These are phyloP conservation scores for Heterotis niloticus DNA, from an alignment of 2,113 vertebrate species.

Conservation along the genomic window DNA sequence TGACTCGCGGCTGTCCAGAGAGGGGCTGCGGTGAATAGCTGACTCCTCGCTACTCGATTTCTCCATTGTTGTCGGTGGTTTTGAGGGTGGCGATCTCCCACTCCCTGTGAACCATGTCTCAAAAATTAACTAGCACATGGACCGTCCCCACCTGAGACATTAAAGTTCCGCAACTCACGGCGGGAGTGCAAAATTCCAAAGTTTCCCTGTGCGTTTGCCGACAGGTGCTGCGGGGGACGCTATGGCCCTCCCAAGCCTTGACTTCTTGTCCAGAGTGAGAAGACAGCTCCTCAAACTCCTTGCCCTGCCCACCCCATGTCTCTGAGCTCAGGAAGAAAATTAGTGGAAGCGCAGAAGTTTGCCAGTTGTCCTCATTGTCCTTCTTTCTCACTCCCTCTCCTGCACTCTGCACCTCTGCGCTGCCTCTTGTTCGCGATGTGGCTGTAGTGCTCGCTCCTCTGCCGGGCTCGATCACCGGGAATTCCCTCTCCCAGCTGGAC, in stretches of 20 bases:
- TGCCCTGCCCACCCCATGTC: neutral
- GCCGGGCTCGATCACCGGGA: constrained; percentile 74
- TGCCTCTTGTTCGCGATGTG: constrained; percentile 47
- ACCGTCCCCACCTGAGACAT: neutral
- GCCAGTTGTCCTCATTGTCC: neutral
- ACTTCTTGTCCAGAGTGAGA: neutral
- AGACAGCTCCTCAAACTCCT: neutral
- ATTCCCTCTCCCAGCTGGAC: constrained; percentile 68
- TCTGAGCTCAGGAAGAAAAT: neutral
- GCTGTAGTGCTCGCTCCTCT: constrained; percentile 73
- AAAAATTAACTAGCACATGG: neutral
- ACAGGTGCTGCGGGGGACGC: neutral
- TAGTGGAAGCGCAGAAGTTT: neutral
- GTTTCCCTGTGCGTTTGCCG: neutral
- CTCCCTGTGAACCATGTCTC: constrained; percentile 10
- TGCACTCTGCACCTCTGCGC: constrained; percentile 14
- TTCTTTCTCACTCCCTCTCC: neutral
- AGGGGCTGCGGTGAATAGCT: constrained; percentile 79
- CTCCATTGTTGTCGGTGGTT: constrained; percentile 65
- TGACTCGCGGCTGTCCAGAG: constrained; percentile 79
- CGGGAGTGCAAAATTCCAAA: neutral
- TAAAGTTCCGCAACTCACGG: no score
- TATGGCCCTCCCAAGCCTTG: neutral
- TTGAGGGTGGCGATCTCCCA: neutral
- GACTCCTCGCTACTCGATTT: constrained; percentile 82